Conservation (phyloP, 1,140 invertebrate genomes). For the Triops longicaudatus region DNA sequence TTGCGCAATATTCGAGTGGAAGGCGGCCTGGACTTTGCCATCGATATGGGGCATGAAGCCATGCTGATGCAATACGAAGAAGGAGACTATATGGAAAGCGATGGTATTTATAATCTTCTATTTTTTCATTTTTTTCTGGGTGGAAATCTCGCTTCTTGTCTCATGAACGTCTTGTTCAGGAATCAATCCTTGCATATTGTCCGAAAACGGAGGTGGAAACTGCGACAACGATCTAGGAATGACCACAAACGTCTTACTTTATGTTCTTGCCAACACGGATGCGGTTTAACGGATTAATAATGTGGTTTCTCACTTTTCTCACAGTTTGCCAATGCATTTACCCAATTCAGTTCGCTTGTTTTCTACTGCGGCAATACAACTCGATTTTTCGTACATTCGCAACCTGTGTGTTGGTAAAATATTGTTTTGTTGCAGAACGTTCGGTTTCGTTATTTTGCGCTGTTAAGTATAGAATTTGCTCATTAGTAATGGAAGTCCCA, state of each 20-base stretch:
- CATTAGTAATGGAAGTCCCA: no score
- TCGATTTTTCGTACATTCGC: no score
- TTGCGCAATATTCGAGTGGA: neutral
- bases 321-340: neutral
- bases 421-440: no score
- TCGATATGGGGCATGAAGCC: neutral
- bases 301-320: no score
- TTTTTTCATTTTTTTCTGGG: no score
- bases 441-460: no score
- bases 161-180: neutral
- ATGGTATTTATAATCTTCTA: no score
- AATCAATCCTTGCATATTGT: slow-evolving; percentile 2
- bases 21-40: neutral
- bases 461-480: no score
- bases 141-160: neutral
- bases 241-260: neutral
- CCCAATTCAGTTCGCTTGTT: no score
- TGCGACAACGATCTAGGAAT: neutral
- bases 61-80: slow-evolving; percentile 7
- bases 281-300: neutral
- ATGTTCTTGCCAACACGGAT: neutral
- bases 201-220: neutral
- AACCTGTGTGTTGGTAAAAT: no score
- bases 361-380: no score
- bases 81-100: neutral